Evolutionary conservation across 2,113 vertebrate species (phyloP).

Genomic region (Callipepla californica): DNA sequence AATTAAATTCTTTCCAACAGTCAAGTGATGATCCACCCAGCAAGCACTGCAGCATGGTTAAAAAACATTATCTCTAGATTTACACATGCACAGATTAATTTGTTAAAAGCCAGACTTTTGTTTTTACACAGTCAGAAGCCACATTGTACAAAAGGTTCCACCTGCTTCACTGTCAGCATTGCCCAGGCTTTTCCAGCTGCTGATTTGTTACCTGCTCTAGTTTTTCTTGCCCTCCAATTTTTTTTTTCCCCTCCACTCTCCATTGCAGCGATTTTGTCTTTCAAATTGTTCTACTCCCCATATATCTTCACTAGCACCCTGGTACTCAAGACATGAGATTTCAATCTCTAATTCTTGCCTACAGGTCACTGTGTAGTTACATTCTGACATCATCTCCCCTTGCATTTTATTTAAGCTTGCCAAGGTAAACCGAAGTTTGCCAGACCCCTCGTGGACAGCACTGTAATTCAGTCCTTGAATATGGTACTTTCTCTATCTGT

Average conservation of each 20-base stretch:
- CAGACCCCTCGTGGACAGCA: neutral
- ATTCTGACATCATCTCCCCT: neutral
- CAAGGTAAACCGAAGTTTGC: neutral
- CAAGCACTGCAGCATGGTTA: neutral
- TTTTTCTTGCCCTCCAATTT: neutral
- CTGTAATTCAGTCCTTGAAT: neutral
- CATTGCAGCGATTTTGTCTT: fast-evolving
- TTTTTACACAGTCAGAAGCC: neutral
- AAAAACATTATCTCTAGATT: neutral
- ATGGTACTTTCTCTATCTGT: neutral
- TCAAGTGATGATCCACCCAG: neutral
- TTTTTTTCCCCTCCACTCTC: neutral
- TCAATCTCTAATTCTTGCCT: neutral
- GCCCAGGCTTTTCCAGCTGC: neutral
- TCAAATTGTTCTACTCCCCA: neutral
- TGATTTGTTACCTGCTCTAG: conserved; percentile 5
- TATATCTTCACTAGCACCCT: neutral
- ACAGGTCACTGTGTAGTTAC: neutral
- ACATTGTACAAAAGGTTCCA: neutral
- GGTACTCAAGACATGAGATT: neutral
- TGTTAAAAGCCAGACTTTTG: neutral
- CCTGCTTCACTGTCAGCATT: conserved; percentile 2
- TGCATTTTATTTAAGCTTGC: neutral
- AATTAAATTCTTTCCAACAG: neutral
- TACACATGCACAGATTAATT: neutral